These are phyloP conservation scores for Scaptodrosophila lebanonensis DNA, from an alignment of 1,140 invertebrate genomes.

Conservation along the genomic window DNA sequence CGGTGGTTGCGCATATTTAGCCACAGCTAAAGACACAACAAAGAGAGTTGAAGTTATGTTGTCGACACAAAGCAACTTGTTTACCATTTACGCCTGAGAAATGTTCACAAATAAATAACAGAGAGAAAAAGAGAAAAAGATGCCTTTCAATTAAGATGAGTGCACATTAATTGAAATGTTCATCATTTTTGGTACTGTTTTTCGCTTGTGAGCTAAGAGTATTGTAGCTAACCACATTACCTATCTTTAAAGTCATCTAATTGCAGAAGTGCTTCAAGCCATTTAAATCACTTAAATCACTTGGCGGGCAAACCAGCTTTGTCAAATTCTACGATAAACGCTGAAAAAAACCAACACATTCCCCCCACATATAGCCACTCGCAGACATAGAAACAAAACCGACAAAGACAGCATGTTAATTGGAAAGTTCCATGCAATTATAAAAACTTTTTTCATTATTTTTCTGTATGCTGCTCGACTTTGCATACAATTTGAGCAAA, in stretches of 20 bases:
- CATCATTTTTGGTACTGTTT: constrained; percentile 24
- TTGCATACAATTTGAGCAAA: constrained; percentile 47
- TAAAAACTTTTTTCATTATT: constrained; percentile 75
- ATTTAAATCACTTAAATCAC: no score
- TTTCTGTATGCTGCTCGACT: constrained; percentile 50
- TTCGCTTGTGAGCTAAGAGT: no score
- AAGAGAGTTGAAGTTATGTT: constrained; percentile 51
- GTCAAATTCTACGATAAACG: constrained; percentile 1
- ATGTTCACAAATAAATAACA: no score
- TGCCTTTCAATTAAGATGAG: constrained; percentile 69
- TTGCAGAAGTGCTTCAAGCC: no score
- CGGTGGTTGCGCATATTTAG: constrained; percentile 34
- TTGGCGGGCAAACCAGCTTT: constrained; percentile 15
- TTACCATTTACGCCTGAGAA: constrained; percentile 62
- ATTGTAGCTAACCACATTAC: no score
- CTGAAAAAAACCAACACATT: background rate
- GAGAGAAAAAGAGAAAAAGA: constrained; percentile 55
- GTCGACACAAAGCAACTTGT: constrained; percentile 61
- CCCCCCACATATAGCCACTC: constrained; percentile 20
- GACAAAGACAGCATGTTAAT: constrained; percentile 67
- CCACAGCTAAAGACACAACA: constrained; percentile 35
- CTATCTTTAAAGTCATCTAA: no score
- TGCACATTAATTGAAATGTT: constrained; percentile 50
- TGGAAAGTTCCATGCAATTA: constrained; percentile 73
- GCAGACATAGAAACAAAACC: constrained; percentile 43